Percentiles rank a stretch among this genome's conserved stretches.
Conservation (phyloP, 1,140 invertebrate species). For the Aradophagus sp. region DNA sequence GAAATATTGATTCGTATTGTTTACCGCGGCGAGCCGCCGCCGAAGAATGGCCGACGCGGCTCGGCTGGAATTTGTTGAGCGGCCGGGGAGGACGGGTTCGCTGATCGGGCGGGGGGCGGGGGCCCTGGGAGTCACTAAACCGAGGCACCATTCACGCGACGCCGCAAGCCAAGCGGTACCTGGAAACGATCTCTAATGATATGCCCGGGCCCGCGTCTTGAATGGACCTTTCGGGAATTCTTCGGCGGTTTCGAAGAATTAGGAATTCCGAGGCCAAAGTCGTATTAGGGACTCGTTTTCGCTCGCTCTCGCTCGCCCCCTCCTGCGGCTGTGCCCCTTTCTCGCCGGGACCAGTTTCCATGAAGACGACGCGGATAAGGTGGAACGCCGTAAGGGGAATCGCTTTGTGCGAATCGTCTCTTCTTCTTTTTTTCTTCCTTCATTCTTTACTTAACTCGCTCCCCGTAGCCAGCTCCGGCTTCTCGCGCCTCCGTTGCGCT, state of each 20-base stretch:
- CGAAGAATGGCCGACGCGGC: conserved; percentile 18
- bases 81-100: too few species aligned
- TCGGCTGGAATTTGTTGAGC: conserved; percentile 31
- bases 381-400: conserved; percentile 52
- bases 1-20: conserved; percentile 55
- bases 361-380: conserved; percentile 43
- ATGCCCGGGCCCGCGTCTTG: conserved; percentile 68
- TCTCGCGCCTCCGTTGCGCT: conserved; percentile 34
- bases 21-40: conserved; percentile 35
- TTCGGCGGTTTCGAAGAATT: conserved; percentile 75
- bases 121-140: conserved; percentile 46
- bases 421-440: conserved; percentile 39
- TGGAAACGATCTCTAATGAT: conserved; percentile 74
- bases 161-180: conserved; percentile 62
- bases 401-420: conserved; percentile 56
- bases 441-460: conserved; percentile 27
- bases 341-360: conserved; percentile 43
- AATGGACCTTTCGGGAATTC: conserved; percentile 75
- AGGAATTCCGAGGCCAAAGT: conserved; percentile 72
- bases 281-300: conserved; percentile 45
- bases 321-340: not conserved
- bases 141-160: conserved; percentile 67
- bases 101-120: too few species aligned
- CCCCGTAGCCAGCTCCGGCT: conserved; percentile 17
- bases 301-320: conserved; percentile 17